These are phyloP conservation scores for Xestia xanthographa DNA, from an alignment of 2,888 invertebrate genomes.

Conservation along the genomic window DNA sequence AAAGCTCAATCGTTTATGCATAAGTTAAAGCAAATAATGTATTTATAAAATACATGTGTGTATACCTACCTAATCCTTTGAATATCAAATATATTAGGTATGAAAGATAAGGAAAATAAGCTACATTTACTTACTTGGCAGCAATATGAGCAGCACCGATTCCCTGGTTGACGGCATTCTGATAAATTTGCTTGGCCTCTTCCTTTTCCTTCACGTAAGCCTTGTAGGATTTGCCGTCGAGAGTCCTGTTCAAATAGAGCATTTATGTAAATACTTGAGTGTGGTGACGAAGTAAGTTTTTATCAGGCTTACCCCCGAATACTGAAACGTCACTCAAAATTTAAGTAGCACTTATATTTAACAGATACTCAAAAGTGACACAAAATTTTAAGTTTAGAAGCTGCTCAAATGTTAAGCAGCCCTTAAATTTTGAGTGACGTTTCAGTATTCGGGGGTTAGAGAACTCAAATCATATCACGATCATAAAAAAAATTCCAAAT, in stretches of 20 bases:
- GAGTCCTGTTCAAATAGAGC: slow-evolving; percentile 82
- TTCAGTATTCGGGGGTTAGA: too few species aligned
- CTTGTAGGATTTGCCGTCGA: slow-evolving; percentile 91
- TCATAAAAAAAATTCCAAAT: too few species aligned
- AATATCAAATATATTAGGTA: not conserved
- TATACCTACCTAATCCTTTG: not conserved
- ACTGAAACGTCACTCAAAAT: too few species aligned
- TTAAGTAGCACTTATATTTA: too few species aligned
- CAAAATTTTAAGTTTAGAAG: too few species aligned
- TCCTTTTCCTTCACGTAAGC: slow-evolving; percentile 92
- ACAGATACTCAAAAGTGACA: too few species aligned
- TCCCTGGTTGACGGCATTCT: slow-evolving; percentile 90
- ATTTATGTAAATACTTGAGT: not conserved
- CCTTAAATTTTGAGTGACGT: too few species aligned
- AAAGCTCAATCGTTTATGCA: not conserved
- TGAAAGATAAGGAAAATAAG: not conserved
- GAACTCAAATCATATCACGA: not conserved
- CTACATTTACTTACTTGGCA: slow-evolving; percentile 83
- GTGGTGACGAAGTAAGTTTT: not conserved
- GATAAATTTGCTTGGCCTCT: slow-evolving; percentile 91
- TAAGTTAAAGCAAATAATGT: not conserved
- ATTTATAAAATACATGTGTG: not conserved
- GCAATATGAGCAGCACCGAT: slow-evolving; percentile 91
- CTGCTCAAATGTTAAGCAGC: too few species aligned
- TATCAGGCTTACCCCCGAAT: too few species aligned